A percentile compares a stretch with the other conserved stretches of the same genome.
Conservation (phyloP, 2,888 invertebrate genomes). For the Glyphotaelius pellucidus region DNA sequence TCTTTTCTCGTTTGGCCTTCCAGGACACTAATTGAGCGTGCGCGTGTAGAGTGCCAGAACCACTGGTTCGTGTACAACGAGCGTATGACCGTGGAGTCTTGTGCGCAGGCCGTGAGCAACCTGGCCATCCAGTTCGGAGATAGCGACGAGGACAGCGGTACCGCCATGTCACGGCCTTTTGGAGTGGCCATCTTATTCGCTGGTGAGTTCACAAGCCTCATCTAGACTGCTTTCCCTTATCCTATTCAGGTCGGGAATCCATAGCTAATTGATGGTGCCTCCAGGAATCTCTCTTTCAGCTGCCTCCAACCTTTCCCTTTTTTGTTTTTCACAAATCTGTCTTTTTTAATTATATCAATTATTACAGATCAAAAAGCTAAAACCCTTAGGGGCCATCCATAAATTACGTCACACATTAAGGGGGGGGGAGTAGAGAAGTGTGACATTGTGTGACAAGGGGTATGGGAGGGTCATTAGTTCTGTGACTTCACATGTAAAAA, state of each 20-base stretch:
- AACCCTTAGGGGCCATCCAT: not conserved
- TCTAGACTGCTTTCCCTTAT: not conserved
- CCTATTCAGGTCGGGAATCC: not conserved
- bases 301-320: too few species aligned
- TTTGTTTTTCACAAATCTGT: too few species aligned
- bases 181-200: slow-evolving; percentile 99
- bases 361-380: not conserved
- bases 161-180: slow-evolving; percentile 97
- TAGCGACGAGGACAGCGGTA: slow-evolving; percentile 96
- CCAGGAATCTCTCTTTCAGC: not conserved
- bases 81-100: slow-evolving; percentile 97
- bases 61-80: slow-evolving; percentile 99
- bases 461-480: too few species aligned
- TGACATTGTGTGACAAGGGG: too few species aligned
- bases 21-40: slow-evolving; percentile 93
- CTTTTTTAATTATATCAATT: too few species aligned
- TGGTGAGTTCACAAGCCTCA: slow-evolving; percentile 72
- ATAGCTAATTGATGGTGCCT: not conserved
- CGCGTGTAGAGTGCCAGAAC: slow-evolving; percentile 97
- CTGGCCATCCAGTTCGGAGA: slow-evolving; percentile 99
- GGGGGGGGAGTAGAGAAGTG: too few species aligned
- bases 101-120: slow-evolving; percentile 98
- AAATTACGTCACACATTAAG: too few species aligned
- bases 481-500: too few species aligned
- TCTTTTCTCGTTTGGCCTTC: not conserved